Conservation (phyloP, 1,140 invertebrate species). For the Drosophila leontia region DNA sequence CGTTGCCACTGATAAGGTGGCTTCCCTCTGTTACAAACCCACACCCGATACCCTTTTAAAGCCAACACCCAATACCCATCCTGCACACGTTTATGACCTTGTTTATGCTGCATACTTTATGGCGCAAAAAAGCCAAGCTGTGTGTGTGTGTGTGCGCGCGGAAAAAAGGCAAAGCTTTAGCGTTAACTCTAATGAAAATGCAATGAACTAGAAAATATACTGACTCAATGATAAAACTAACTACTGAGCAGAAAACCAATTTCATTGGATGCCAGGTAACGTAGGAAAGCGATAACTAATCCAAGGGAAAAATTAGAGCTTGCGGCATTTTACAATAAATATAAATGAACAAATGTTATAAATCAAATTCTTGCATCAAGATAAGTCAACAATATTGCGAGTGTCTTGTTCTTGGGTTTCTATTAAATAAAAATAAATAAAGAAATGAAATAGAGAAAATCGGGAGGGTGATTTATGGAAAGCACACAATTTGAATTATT, state of each 20-base stretch:
- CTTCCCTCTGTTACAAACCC: neutral
- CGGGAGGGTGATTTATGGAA: neutral
- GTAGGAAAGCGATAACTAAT: conserved; percentile 8
- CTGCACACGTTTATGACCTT: conserved; percentile 66
- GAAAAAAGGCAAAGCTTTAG: conserved; percentile 25
- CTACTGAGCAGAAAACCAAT: conserved; percentile 56
- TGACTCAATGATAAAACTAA: conserved; percentile 64
- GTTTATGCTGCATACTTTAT: conserved; percentile 73
- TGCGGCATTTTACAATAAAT: conserved; percentile 11
- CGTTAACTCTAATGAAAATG: conserved; percentile 66
- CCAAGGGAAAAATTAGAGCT: neutral
- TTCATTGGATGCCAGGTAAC: conserved; percentile 15
- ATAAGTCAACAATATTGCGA: neutral
- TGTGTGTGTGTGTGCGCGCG: conserved; percentile 13
- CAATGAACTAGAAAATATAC: conserved; percentile 63
- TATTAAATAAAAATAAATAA: neutral
- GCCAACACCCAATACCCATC: neutral
- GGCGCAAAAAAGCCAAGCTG: conserved; percentile 29
- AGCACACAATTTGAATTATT: neutral
- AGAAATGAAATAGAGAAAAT: too few relatives aligned
- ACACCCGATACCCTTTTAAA: neutral
- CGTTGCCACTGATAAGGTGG: conserved; percentile 46
- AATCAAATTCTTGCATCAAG: conserved; percentile 1
- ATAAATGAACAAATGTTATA: neutral
- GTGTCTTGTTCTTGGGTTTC: neutral